A percentile compares a stretch with the other conserved stretches of the same genome.
phyloP scores from a whole-genome alignment of 2,113 vertebrate species.

The Anolis sagrei region DNA sequence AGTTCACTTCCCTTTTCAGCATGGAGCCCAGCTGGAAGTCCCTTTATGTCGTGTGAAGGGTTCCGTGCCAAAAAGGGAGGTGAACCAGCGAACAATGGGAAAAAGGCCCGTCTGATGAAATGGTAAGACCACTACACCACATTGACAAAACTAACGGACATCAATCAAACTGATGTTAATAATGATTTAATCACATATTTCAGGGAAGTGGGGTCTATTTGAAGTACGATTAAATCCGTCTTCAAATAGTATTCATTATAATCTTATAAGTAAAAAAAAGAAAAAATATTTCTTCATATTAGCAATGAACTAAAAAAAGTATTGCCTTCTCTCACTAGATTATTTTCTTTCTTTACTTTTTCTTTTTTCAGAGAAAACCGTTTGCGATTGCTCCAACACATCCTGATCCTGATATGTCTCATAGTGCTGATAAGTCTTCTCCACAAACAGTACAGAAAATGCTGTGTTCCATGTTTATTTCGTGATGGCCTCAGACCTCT shows the following conservation, averaged over 20 bases:
- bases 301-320: background rate
- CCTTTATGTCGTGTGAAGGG: no score
- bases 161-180: background rate
- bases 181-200: background rate
- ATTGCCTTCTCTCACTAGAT: background rate
- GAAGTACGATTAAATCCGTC: background rate
- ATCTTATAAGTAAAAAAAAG: no score
- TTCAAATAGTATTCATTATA: background rate
- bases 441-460: background rate
- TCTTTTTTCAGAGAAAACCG: slow-evolving; percentile 29
- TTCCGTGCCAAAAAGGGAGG: no score
- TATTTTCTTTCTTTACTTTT: background rate
- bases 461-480: background rate
- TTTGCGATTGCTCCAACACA: background rate
- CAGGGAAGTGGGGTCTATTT: background rate
- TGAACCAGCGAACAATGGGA: no score
- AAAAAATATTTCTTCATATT: background rate
- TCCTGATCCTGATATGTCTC: background rate
- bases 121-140: no score
- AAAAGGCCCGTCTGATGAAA: no score
- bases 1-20: no score
- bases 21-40: no score
- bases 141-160: background rate
- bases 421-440: fast-evolving
- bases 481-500: background rate